Conservation (phyloP, 2,797 vertebrate species). For the Borostomias antarcticus region DNA sequence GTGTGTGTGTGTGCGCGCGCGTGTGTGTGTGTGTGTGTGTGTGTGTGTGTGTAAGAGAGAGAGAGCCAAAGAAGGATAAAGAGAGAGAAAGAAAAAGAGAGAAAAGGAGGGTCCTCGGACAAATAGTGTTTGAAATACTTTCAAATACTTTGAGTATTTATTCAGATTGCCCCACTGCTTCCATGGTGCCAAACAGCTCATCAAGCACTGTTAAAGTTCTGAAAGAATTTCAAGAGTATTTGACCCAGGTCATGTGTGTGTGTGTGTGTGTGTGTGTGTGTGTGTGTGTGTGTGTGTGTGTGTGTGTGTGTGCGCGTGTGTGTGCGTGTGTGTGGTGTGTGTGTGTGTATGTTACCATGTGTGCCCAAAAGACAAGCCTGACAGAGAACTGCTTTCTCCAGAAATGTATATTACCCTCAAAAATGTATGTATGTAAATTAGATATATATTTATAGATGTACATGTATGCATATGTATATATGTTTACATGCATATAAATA, state of each 20-base stretch:
- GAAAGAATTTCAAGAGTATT: not conserved
- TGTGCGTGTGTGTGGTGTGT: too few relatives aligned
- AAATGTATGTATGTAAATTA: conserved; percentile 81
- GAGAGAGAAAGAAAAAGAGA: too few relatives aligned
- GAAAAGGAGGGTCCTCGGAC: too few relatives aligned
- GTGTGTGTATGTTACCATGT: conserved; percentile 2
- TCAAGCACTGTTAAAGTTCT: not conserved
- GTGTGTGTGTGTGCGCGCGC: conserved; percentile 28
- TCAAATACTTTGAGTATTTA: not conserved
- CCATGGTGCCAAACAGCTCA: not conserved
- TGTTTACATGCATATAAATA: conserved; percentile 79
- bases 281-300: conserved; percentile 27
- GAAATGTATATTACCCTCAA: conserved; percentile 83
- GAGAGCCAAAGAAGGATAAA: too few relatives aligned
- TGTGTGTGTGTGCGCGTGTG: conserved; percentile 20
- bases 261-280: conserved; percentile 22
- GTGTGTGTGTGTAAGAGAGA: conserved; percentile 15
- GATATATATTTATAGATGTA: conserved; percentile 84
- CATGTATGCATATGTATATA: conserved; percentile 83
- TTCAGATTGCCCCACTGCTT: not conserved
- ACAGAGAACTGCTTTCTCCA: conserved; percentile 71
- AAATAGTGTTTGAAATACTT: not conserved
- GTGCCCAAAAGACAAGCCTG: conserved; percentile 58
- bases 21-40: conserved; percentile 49
- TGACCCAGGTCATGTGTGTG: conserved; percentile 11